A percentile compares a stretch with the other conserved stretches of the same genome.
These are phyloP conservation scores for Manis crassicaudata DNA, from an alignment of 2,797 vertebrate species.

Conservation along the genomic window DNA sequence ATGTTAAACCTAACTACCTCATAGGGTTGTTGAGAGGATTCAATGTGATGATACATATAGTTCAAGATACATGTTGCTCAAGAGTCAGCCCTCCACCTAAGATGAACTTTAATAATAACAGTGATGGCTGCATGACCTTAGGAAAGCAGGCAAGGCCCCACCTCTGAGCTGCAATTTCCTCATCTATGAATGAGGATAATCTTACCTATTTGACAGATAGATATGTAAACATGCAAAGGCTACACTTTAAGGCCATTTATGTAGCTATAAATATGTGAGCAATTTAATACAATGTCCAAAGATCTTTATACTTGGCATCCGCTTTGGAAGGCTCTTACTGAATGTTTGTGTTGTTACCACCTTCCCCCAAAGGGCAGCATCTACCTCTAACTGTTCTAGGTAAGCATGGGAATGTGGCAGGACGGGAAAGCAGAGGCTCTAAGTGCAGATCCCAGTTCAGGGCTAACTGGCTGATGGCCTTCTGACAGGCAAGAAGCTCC, in stretches of 20 bases:
- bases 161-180: background rate
- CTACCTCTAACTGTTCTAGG: background rate
- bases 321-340: background rate
- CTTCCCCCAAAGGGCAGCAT: background rate
- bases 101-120: background rate
- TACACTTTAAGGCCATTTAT: background rate
- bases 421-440: background rate
- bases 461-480: background rate
- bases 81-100: background rate
- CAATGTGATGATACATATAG: background rate
- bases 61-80: background rate
- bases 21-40: background rate
- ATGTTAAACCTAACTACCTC: background rate
- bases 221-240: background rate
- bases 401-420: too few species aligned
- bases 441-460: background rate
- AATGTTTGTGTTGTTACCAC: accelerated
- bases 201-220: background rate
- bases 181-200: background rate
- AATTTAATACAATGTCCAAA: background rate
- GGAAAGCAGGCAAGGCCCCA: background rate
- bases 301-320: too few species aligned
- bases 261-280: background rate
- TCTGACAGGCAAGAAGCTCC: background rate
- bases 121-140: background rate